Percentiles rank a stretch among this genome's conserved stretches.
Evolutionary conservation across 2,888 invertebrate genomes (phyloP).

Genomic region (Lampropteryx suffumata): DNA sequence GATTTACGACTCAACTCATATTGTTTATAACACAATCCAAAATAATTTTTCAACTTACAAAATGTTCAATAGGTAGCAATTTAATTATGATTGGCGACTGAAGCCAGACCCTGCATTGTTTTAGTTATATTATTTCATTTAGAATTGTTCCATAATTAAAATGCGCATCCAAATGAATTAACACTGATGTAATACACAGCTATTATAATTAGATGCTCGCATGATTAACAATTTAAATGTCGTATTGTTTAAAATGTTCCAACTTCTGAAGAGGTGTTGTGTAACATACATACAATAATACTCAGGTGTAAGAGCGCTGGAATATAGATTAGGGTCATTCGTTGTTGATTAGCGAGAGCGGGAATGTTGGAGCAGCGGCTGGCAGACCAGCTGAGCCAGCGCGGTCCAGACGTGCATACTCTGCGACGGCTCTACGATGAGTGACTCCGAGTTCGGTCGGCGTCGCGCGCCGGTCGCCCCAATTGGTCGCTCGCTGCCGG

Average conservation of each 20-base stretch:
- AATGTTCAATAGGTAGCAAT: too few species aligned
- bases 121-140: too few species aligned
- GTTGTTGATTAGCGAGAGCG: constrained; percentile 36
- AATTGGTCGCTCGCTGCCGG: constrained; percentile 74
- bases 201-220: too few species aligned
- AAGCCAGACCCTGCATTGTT: too few species aligned
- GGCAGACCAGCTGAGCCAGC: constrained; percentile 13
- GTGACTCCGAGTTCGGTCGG: constrained; percentile 64
- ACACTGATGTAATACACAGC: too few species aligned
- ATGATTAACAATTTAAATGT: neutral
- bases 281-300: neutral
- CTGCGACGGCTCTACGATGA: constrained; percentile 57
- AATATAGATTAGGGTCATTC: constrained; percentile 53
- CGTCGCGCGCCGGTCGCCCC: constrained; percentile 82
- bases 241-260: neutral
- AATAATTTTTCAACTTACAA: too few species aligned
- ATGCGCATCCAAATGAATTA: too few species aligned
- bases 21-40: too few species aligned
- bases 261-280: neutral
- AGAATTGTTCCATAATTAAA: too few species aligned
- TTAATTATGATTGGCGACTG: too few species aligned
- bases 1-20: too few species aligned
- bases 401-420: constrained; percentile 41
- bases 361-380: too few species aligned
- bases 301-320: constrained; percentile 25